These are phyloP conservation scores for Mizuhopecten yessoensis DNA, from an alignment of 1,140 invertebrate genomes.

Conservation along the genomic window DNA sequence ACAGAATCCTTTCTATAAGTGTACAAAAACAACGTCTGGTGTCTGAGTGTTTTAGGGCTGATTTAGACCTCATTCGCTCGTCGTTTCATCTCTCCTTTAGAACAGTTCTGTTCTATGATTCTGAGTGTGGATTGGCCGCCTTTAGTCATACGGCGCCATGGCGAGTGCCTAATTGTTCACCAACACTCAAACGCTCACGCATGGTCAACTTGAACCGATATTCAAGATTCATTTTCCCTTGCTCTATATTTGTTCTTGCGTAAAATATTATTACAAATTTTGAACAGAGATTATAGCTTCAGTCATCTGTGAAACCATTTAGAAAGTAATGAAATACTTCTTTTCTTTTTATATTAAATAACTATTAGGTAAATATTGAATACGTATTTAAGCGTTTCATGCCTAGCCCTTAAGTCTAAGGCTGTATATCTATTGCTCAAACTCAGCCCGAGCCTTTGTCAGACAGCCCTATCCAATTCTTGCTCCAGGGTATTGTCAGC, in stretches of 20 bases:
- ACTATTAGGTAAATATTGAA: conserved; percentile 1
- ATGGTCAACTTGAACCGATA: neutral
- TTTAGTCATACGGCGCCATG: neutral
- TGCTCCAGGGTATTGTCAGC: conserved; percentile 50
- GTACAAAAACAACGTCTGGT: conserved; percentile 32
- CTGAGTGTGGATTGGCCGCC: conserved; percentile 4
- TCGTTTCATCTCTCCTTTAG: conserved; percentile 20
- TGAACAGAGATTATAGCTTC: neutral
- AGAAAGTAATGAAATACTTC: neutral
- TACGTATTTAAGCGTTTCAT: neutral
- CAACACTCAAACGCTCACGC: neutral
- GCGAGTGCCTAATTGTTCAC: conserved; percentile 21
- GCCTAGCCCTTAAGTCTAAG: neutral
- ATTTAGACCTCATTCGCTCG: neutral
- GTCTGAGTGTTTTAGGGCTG: neutral
- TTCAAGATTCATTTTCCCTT: neutral
- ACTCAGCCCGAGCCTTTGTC: conserved; percentile 49
- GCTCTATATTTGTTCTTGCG: neutral
- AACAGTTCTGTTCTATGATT: neutral
- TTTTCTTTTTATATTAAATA: neutral
- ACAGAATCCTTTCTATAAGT: neutral
- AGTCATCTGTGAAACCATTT: neutral
- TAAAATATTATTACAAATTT: neutral
- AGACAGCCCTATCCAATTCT: conserved; percentile 42
- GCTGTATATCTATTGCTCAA: conserved; percentile 52